Base-by-base conservation (phyloP, 2,113 vertebrate species). In the Strigops habroptila region DNA sequence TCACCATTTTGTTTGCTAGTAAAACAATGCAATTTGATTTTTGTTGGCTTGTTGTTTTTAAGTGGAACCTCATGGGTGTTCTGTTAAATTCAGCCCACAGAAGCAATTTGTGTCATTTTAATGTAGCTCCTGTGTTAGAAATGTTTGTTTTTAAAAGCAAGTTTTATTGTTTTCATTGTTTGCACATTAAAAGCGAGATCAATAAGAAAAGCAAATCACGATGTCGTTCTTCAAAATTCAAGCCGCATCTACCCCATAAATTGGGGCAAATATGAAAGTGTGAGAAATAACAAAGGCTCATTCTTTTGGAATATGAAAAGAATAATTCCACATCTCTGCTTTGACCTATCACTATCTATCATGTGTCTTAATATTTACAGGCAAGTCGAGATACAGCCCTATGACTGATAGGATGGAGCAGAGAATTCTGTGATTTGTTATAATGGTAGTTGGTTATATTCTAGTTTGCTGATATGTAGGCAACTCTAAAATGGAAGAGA, bases 11-110 rank as follows among this genome's bases (percentile, higher is more conserved):
- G 96, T 95, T 97, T 97, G 95, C 97, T 93, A 96, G 96, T 97
- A 97, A 97, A 98, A 97, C 97, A 97, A 97, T 97, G 95, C 93
- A 97, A 97, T 97, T 97, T 96, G 96, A 97, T 97, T 97, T 95
- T 97, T 95, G 96, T 97, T 93, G 94, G 92, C 94, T 97, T 97
- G 97, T 97, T 97, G 94, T 96, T 92, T 97, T 97, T 98, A 97
- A 98, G 93, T 97, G 97, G 95, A 98, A 98, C 96, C 97, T 98
- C 95, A 96, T 97, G 97, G 96, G 97, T 96, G 95, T 96, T 95
- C 95, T 97, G 97, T 91, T 89, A 95, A 96, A 91, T 73, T 95
- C 94, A 84, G 91, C 95, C 97, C 97, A 96, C 96, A 97, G 95
- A 97, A 97, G 96, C 95, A 94, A 94, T 94, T 96, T 96, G 79